phyloP scores from a whole-genome alignment of 2,888 invertebrate genomes.

The Coelopa pilipes region DNA sequence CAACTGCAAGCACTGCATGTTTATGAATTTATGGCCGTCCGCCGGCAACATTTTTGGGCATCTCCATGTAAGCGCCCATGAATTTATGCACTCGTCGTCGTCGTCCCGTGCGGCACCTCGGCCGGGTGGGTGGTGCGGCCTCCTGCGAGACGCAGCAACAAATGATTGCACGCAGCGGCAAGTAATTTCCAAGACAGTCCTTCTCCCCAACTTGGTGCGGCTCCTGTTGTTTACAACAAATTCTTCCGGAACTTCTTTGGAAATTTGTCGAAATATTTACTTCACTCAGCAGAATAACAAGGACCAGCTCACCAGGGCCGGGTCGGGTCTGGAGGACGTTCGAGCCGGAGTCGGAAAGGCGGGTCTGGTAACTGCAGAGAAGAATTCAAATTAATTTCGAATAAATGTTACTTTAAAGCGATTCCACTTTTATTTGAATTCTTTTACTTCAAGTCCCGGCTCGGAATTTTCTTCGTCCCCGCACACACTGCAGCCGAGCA shows the following conservation, averaged over 20 bases:
- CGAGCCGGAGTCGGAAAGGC: neutral
- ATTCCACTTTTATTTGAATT: constrained; percentile 2
- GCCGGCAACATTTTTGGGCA: constrained; percentile 53
- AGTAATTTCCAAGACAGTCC: constrained; percentile 2
- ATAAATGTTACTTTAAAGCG: constrained; percentile 5
- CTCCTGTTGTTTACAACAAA: constrained; percentile 8
- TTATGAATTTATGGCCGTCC: constrained; percentile 57
- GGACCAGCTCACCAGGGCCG: neutral
- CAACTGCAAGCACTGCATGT: constrained; percentile 42
- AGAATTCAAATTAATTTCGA: constrained; percentile 27
- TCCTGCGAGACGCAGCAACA: constrained; percentile 40
- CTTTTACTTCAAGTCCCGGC: neutral
- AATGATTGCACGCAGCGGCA: neutral
- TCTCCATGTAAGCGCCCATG: constrained; percentile 52
- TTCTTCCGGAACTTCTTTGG: constrained; percentile 23
- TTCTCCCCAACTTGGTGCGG: neutral
- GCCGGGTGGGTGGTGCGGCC: constrained; percentile 31
- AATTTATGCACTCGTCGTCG: constrained; percentile 55
- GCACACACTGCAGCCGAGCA: neutral
- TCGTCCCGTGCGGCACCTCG: neutral
- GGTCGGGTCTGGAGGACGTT: too few relatives aligned
- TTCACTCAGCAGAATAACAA: constrained; percentile 1
- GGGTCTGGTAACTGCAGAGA: neutral
- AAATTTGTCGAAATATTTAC: constrained; percentile 35
- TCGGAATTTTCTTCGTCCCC: neutral